These are phyloP conservation scores for Pediacus dermestoides DNA, from an alignment of 2,888 invertebrate species.

Conservation along the genomic window DNA sequence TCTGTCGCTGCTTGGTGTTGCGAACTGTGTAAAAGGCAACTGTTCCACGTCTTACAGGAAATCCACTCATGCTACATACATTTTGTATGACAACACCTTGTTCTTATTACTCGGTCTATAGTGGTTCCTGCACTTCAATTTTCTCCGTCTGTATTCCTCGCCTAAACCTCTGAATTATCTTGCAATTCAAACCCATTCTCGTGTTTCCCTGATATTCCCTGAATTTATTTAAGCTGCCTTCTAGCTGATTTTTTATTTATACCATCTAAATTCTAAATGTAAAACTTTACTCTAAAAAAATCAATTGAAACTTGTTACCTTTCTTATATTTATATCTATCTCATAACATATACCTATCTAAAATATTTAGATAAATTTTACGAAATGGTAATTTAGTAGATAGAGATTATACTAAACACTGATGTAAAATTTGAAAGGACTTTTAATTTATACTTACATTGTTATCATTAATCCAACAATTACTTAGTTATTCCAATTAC, in stretches of 20 bases:
- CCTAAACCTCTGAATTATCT: conserved; percentile 25
- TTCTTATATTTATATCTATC: no score
- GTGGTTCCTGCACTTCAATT: conserved; percentile 36
- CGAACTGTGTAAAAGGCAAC: conserved; percentile 10
- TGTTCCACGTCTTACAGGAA: conserved; percentile 29
- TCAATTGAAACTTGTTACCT: no score
- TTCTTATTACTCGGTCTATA: conserved; percentile 26
- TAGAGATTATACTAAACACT: no score
- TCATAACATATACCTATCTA: no score
- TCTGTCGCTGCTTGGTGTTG: conserved; percentile 12
- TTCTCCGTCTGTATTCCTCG: conserved; percentile 30
- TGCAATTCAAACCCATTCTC: conserved; percentile 14
- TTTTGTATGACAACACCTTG: conserved; percentile 46
- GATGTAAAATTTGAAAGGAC: no score
- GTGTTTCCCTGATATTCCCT: conserved; percentile 13
- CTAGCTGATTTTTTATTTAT: conserved; percentile 15
- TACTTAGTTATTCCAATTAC: no score
- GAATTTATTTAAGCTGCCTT: conserved; percentile 17
- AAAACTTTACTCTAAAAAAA: no score
- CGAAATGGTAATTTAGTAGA: no score
- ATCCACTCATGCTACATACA: conserved; percentile 47
- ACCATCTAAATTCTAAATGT: no score
- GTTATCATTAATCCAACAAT: no score
- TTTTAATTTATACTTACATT: no score
- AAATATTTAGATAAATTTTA: no score